Base-by-base conservation (phyloP, 2,888 invertebrate species). In the Acleris holmiana region DNA sequence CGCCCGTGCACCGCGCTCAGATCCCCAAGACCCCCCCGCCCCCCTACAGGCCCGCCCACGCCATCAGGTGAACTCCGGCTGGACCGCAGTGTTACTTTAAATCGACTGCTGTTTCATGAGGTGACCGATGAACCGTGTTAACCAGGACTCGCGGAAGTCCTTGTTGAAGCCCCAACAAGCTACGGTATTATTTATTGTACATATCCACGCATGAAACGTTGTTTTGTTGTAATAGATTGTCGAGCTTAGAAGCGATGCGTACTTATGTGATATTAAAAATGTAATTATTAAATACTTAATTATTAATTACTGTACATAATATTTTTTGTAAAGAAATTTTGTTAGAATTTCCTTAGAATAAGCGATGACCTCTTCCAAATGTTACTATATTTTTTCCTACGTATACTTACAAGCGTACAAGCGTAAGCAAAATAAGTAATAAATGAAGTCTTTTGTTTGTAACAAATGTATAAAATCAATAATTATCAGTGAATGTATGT, bases 61-160 rank as follows among this genome's bases (percentile, higher is more conserved):
- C 89, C 75, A 90, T 93, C 86, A 93, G 93, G 86, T 93, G 93
- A 93, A 82, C 76, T 77, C 76, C 76, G 68, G 77, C 76, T 68
- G 71, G 71, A 69, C 71, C 67, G 71, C 68, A 72, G 76, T 81
- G 85, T 77, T 78, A 83, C 86, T 86, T 85, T 87, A 87, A 88
- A 89, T 85, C 88, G 88, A 90, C 91, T 91, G 90, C 88, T 83
- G 89, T 90, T 90, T 88, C 91, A 84, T 89, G 88, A 87, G 84
- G 86, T 83, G 86, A 86, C 83, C 87, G 84, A 86, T 84, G 86
- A 86, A 84, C 86, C 83, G 47, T 56, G 51, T 60, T 67, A 51
- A 35, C 50, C 66, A 49, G 63, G 60, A 61, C 58, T 61, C 67
- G 68, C 44, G 63, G 60, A 55, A 65, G 57, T 64, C 57, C 55